These are phyloP conservation scores for Micrasema minimum DNA, from an alignment of 1,140 invertebrate genomes.

Conservation along the genomic window DNA sequence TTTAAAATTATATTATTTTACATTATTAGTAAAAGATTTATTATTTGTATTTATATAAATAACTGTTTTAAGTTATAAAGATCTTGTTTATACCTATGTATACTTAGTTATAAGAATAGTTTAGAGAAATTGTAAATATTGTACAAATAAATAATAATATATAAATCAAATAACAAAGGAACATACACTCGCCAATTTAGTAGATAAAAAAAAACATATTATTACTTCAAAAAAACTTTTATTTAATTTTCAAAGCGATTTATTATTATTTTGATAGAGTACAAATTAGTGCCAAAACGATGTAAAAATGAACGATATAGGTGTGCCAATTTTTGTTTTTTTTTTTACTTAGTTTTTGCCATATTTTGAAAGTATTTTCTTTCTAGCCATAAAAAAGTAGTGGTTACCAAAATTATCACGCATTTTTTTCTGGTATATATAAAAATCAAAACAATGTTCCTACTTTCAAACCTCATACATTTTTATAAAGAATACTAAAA, in stretches of 20 bases:
- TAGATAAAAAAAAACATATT: conserved; percentile 9
- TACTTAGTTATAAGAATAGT: conserved; percentile 3
- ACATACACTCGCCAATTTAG: conserved; percentile 50
- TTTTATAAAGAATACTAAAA: neutral
- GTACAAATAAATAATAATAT: neutral
- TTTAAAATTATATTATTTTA: too few species aligned
- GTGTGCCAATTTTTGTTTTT: conserved; percentile 34
- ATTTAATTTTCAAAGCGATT: neutral
- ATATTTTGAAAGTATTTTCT: conserved; percentile 23
- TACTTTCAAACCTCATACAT: neutral
- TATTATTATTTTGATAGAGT: conserved; percentile 17
- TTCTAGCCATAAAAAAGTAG: conserved; percentile 17
- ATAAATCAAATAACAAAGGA: conserved; percentile 33
- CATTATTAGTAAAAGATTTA: too few species aligned
- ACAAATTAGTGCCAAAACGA: conserved; percentile 40
- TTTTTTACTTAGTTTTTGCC: conserved; percentile 32
- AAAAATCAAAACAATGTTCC: conserved; percentile 10
- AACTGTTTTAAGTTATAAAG: conserved; percentile 15
- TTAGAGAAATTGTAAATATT: conserved; percentile 34
- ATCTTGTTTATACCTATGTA: conserved; percentile 18
- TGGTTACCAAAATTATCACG: neutral
- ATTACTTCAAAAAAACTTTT: neutral
- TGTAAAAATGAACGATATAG: conserved; percentile 22
- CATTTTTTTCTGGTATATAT: conserved; percentile 3
- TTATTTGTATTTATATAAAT: neutral